Conservation (phyloP, 2,797 vertebrate species). For the Amazona finschi region DNA sequence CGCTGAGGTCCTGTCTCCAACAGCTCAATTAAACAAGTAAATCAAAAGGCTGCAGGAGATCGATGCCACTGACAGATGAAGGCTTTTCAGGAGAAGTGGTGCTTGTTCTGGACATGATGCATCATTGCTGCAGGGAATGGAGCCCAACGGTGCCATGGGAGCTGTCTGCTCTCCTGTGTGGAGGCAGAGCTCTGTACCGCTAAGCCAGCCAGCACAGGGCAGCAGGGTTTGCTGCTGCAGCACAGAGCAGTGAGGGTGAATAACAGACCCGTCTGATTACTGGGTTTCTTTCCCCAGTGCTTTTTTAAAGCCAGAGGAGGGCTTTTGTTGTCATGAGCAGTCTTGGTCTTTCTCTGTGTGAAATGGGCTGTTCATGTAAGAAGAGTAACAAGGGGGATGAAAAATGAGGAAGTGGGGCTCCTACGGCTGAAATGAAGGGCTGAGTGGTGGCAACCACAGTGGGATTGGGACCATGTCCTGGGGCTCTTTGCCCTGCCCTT, state of each 20-base stretch:
- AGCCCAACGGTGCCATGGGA: neutral
- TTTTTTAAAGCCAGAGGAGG: neutral
- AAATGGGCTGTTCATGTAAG: neutral
- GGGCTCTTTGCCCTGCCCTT: neutral
- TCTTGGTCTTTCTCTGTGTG: neutral
- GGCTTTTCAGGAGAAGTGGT: neutral
- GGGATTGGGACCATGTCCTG: neutral
- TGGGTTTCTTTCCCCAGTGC: neutral
- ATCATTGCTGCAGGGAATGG: neutral
- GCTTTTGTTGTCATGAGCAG: too few relatives aligned
- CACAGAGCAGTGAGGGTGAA: neutral
- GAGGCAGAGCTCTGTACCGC: neutral
- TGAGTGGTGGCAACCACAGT: neutral
- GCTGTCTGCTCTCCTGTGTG: neutral
- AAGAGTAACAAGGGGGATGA: neutral
- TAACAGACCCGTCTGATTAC: neutral
- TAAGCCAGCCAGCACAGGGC: neutral
- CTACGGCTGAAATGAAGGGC: neutral
- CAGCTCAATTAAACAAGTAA: slow-evolving; percentile 16
- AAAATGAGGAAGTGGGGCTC: neutral
- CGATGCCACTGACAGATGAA: neutral
- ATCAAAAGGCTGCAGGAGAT: slow-evolving; percentile 41
- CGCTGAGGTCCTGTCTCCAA: neutral
- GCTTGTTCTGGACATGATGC: neutral
- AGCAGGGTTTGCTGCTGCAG: neutral